A percentile compares a stretch with the other conserved stretches of the same genome.
phyloP scores from a whole-genome alignment of 2,888 invertebrate genomes.

The Pseudococcus viburni region DNA sequence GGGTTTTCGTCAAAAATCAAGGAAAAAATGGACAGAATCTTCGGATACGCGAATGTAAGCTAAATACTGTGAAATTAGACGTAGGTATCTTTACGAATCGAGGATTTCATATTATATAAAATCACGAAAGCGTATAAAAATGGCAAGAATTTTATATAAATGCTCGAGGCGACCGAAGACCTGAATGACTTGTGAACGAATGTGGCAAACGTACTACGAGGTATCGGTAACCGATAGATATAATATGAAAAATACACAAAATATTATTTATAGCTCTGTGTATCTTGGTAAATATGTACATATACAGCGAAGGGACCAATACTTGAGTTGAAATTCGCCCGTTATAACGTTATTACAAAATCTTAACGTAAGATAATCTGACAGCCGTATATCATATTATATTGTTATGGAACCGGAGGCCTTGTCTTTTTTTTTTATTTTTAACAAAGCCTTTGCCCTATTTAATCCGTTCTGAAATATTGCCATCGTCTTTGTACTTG shows the following conservation, averaged over 20 bases:
- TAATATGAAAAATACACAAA: conserved; percentile 51
- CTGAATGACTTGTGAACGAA: neutral
- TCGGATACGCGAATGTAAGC: neutral
- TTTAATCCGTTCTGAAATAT: conserved; percentile 43
- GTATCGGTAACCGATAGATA: neutral
- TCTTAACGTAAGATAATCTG: conserved; percentile 51
- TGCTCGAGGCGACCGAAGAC: neutral
- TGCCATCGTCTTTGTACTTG: conserved; percentile 7
- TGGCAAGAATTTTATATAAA: neutral
- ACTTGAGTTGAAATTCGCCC: conserved; percentile 19
- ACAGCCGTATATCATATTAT: conserved; percentile 53
- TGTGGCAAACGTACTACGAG: neutral
- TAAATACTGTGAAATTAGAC: conserved; percentile 46
- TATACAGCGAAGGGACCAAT: neutral
- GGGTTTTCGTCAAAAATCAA: neutral
- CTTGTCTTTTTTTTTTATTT: conserved; percentile 6
- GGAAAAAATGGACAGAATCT: neutral
- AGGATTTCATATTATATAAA: neutral
- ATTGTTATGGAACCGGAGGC: conserved; percentile 34
- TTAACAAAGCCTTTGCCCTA: conserved; percentile 36
- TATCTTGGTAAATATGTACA: conserved; percentile 8
- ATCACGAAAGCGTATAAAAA: neutral
- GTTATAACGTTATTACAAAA: conserved; percentile 41
- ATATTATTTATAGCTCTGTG: conserved; percentile 23
- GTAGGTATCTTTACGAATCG: neutral